A percentile compares a stretch with the other conserved stretches of the same genome.
phyloP scores from a whole-genome alignment of 2,888 invertebrate genomes.

The Aphrophora alni region DNA sequence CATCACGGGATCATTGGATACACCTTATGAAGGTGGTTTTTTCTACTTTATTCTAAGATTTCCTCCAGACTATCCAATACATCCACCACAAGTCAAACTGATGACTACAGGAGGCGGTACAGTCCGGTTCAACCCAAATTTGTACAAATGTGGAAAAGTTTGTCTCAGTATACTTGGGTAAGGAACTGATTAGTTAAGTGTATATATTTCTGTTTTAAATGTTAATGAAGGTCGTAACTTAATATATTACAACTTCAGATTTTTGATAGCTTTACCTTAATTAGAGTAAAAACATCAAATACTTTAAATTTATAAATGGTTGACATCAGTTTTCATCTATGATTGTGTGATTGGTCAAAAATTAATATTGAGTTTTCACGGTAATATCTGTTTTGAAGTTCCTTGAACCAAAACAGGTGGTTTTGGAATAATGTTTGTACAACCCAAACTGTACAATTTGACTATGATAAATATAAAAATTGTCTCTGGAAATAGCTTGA shows the following conservation, averaged over 20 bases:
- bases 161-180: conserved; percentile 64
- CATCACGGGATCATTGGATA: conserved; percentile 65
- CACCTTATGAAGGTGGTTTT: conserved; percentile 66
- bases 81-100: conserved; percentile 64
- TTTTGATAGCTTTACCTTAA: background rate
- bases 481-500: no score
- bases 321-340: no score
- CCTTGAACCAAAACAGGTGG: no score
- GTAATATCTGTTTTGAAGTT: no score
- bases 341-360: no score
- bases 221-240: background rate
- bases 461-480: no score
- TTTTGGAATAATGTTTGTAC: no score
- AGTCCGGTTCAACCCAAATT: conserved; percentile 68
- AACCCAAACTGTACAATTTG: no score
- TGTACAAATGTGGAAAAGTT: conserved; percentile 67
- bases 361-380: no score
- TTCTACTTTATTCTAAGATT: conserved; percentile 63
- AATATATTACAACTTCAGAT: background rate
- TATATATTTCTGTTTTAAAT: conserved; percentile 28
- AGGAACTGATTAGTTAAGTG: conserved; percentile 40
- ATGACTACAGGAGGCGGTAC: conserved; percentile 65
- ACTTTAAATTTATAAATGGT: no score
- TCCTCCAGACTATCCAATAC: conserved; percentile 64
- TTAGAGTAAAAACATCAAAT: no score